phyloP scores from a whole-genome alignment of 2,888 invertebrate species.

The Andricus curvator region DNA sequence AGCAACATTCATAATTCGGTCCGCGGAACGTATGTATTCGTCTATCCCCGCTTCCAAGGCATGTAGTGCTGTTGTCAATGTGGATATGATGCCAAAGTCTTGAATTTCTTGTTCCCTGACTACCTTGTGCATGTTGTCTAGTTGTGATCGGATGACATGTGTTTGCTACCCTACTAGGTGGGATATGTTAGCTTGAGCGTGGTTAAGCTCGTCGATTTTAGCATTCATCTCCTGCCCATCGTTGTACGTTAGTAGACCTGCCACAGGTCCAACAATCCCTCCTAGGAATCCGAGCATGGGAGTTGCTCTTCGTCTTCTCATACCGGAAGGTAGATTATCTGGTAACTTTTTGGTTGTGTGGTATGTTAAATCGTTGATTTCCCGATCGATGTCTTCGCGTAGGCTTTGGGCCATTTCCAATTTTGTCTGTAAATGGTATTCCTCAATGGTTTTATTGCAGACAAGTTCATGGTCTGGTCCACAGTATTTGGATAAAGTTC shows the following conservation, averaged over 20 bases:
- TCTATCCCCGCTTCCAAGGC: not conserved
- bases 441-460: not conserved
- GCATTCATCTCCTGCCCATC: not conserved
- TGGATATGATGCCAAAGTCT: fast-evolving
- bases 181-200: not conserved
- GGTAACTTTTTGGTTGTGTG: not conserved
- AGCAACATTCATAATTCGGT: not conserved
- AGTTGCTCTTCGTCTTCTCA: not conserved
- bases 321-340: not conserved
- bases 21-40: not conserved
- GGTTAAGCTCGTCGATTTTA: not conserved
- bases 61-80: fast-evolving
- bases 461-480: too few relatives aligned
- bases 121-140: not conserved
- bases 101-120: not conserved
- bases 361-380: not conserved
- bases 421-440: not conserved
- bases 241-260: not conserved
- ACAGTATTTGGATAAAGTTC: too few relatives aligned
- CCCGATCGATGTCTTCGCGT: fast-evolving
- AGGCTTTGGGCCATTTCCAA: fast-evolving
- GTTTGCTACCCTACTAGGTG: not conserved
- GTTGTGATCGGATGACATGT: not conserved
- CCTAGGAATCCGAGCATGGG: not conserved
- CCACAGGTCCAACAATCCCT: too few relatives aligned